phyloP scores from a whole-genome alignment of 2,888 invertebrate species.

The Lasioglossum pauxillum region DNA sequence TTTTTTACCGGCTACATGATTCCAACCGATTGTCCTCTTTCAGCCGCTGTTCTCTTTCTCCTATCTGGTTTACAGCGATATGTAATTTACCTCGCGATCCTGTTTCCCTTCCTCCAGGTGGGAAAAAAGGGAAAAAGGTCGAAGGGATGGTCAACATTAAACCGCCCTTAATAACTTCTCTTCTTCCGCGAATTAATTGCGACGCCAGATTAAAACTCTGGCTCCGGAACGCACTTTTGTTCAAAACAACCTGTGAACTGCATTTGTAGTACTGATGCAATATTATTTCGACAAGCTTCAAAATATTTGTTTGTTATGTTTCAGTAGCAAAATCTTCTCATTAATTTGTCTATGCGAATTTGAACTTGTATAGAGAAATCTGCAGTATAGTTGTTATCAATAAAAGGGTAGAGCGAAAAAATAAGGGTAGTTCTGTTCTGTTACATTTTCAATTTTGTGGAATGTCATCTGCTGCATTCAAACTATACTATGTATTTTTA shows the following conservation, averaged over 20 bases:
- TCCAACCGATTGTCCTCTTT: not conserved
- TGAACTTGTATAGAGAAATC: not conserved
- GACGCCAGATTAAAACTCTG: not conserved
- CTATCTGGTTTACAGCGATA: not conserved
- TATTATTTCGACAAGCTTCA: too few relatives aligned
- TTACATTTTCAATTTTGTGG: not conserved
- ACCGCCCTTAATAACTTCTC: not conserved
- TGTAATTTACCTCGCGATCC: not conserved
- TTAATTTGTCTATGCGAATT: too few relatives aligned
- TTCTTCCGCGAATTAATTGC: not conserved
- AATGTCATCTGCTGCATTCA: not conserved
- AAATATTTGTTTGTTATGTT: too few relatives aligned
- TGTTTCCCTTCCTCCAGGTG: not conserved
- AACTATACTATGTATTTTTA: not conserved
- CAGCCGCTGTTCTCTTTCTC: not conserved
- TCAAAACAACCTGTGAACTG: not conserved
- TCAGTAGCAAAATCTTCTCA: too few relatives aligned
- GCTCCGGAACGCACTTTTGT: not conserved
- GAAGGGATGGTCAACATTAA: not conserved
- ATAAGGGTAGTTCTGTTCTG: not conserved
- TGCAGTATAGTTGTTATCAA: not conserved
- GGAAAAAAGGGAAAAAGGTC: not conserved
- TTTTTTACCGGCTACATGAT: slow-evolving; percentile 23
- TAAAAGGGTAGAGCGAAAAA: not conserved
- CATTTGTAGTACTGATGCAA: too few relatives aligned